These are phyloP conservation scores for Wiebesia pumilae DNA, from an alignment of 1,140 invertebrate species.

Conservation along the genomic window DNA sequence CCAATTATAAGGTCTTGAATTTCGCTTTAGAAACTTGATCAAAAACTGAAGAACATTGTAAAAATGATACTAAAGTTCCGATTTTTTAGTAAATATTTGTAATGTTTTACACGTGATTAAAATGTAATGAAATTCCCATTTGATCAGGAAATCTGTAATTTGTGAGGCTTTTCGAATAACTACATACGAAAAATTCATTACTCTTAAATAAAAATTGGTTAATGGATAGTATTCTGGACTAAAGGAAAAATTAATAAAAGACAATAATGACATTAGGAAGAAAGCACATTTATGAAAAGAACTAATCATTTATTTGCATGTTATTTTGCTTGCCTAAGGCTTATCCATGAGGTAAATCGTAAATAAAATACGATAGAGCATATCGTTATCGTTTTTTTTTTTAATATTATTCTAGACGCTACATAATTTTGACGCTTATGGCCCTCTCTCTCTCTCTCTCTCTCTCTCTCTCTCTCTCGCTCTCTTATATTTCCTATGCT, in stretches of 20 bases:
- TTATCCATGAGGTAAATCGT: conserved; percentile 36
- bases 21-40: too few relatives aligned
- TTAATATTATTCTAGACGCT: conserved; percentile 33
- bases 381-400: conserved; percentile 31
- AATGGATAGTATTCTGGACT: neutral
- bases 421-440: conserved; percentile 45
- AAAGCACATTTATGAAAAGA: conserved; percentile 41
- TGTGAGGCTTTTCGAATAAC: neutral
- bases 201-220: neutral
- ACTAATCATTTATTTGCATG: conserved; percentile 47
- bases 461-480: neutral
- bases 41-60: too few relatives aligned
- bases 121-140: neutral
- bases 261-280: neutral
- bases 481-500: neutral
- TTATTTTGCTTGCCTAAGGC: conserved; percentile 38
- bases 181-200: neutral
- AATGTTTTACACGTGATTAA: neutral
- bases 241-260: neutral
- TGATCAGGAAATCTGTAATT: neutral
- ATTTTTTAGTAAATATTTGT: too few relatives aligned
- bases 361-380: conserved; percentile 45
- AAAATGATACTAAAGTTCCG: neutral
- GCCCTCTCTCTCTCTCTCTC: neutral
- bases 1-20: too few relatives aligned